phyloP scores from a whole-genome alignment of 2,113 vertebrate genomes.

The Cyphomyrus discorhynchus region DNA sequence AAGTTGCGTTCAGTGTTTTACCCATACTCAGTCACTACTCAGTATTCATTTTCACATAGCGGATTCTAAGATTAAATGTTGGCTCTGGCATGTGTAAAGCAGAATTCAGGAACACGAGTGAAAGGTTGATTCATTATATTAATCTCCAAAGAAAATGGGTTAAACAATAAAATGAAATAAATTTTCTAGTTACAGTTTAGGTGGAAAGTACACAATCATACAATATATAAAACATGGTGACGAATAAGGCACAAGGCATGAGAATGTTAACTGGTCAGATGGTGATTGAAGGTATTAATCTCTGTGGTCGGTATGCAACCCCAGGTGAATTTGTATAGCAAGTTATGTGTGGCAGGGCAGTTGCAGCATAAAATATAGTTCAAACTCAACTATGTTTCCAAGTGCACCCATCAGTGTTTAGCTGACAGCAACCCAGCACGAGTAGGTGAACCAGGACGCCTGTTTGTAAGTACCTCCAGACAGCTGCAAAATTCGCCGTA shows the following conservation, averaged over 20 bases:
- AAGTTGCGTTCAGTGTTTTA: not conserved
- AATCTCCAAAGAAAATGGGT: not conserved
- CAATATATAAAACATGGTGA: not conserved
- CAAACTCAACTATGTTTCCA: not conserved
- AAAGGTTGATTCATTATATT: not conserved
- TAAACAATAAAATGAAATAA: not conserved
- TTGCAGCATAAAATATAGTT: not conserved
- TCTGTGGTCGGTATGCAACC: not conserved
- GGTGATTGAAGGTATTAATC: slow-evolving; percentile 26
- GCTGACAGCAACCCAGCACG: not conserved
- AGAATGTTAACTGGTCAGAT: not conserved
- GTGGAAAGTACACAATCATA: not conserved
- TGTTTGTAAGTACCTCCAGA: not conserved
- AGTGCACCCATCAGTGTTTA: not conserved
- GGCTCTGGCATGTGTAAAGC: not conserved
- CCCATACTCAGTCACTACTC: not conserved
- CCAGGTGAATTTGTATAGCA: not conserved
- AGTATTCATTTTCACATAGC: not conserved
- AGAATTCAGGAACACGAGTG: not conserved
- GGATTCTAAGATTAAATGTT: not conserved
- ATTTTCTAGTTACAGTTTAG: not conserved
- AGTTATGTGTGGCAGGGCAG: not conserved
- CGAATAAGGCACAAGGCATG: not conserved
- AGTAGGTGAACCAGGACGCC: not conserved
- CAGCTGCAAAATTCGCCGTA: not conserved